Percentiles rank a stretch among this genome's conserved stretches.
phyloP scores from a whole-genome alignment of 2,113 vertebrate genomes.

The Phaethon lepturus region DNA sequence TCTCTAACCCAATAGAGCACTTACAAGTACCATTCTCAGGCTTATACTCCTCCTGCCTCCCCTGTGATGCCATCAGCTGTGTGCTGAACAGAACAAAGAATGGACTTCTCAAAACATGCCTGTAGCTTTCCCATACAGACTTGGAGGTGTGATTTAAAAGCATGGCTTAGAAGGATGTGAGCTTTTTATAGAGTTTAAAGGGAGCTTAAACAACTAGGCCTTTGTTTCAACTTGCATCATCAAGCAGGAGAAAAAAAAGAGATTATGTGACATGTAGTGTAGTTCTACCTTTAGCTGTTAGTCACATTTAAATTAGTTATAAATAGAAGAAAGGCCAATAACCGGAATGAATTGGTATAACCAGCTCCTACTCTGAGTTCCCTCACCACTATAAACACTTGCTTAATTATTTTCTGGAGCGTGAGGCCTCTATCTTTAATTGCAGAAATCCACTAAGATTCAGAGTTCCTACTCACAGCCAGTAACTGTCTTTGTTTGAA shows the following conservation, averaged over 20 bases:
- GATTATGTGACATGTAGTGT: neutral
- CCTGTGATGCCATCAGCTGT: neutral
- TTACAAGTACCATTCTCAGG: neutral
- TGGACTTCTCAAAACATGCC: neutral
- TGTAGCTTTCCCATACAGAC: neutral
- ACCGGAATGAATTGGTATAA: neutral
- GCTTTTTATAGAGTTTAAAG: neutral
- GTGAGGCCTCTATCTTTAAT: neutral
- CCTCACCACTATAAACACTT: slow-evolving; percentile 8
- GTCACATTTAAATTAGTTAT: neutral
- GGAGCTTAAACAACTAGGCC: neutral
- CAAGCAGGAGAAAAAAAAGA: neutral
- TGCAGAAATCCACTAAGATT: neutral
- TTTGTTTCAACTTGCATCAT: slow-evolving; percentile 9
- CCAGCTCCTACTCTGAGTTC: neutral
- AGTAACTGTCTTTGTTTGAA: neutral
- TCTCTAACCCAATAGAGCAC: neutral
- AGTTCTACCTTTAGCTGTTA: neutral
- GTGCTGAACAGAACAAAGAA: neutral
- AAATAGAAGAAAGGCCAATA: neutral
- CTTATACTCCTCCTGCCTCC: neutral
- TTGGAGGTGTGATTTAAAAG: neutral
- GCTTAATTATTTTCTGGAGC: neutral
- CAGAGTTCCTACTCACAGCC: neutral
- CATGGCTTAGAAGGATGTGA: neutral